A percentile compares a stretch with the other conserved stretches of the same genome.
Evolutionary conservation across 2,888 invertebrate species (phyloP).

Genomic region (Tillus elongatus): DNA sequence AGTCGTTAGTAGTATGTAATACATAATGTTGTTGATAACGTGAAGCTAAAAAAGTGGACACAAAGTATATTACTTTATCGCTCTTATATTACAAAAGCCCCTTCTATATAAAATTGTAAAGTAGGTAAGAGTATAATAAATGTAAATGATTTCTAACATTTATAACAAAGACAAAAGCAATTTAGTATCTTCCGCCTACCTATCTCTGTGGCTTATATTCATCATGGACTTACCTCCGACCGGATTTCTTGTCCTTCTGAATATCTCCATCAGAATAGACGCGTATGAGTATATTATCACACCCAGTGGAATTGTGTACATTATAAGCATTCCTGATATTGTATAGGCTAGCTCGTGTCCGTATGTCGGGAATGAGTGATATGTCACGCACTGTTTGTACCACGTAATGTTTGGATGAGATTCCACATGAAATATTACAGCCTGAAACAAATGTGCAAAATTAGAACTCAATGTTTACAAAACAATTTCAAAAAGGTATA

Average conservation of each 20-base stretch:
- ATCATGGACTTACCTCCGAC: conserved; percentile 46
- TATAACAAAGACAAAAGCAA: neutral
- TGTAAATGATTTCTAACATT: neutral
- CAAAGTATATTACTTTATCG: too few relatives aligned
- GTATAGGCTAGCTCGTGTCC: conserved; percentile 72
- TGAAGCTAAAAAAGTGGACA: too few relatives aligned
- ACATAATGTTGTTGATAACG: too few relatives aligned
- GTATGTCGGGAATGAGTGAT: conserved; percentile 64
- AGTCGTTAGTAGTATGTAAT: too few relatives aligned
- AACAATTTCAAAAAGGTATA: too few relatives aligned
- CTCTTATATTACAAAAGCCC: too few relatives aligned
- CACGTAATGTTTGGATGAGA: conserved; percentile 72
- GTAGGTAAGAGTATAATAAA: neutral
- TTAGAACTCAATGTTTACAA: too few relatives aligned
- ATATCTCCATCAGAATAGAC: conserved; percentile 80
- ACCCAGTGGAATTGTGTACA: conserved; percentile 78
- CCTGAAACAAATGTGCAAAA: conserved; percentile 47
- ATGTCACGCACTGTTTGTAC: conserved; percentile 88
- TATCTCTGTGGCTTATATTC: too few relatives aligned
- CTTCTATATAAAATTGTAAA: too few relatives aligned
- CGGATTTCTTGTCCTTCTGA: conserved; percentile 58
- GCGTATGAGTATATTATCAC: conserved; percentile 84
- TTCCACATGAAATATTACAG: conserved; percentile 77
- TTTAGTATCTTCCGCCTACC: neutral
- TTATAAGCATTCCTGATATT: conserved; percentile 72